These are phyloP conservation scores for Acrossocheilus fasciatus DNA, from an alignment of 2,797 vertebrate genomes.

Conservation along the genomic window DNA sequence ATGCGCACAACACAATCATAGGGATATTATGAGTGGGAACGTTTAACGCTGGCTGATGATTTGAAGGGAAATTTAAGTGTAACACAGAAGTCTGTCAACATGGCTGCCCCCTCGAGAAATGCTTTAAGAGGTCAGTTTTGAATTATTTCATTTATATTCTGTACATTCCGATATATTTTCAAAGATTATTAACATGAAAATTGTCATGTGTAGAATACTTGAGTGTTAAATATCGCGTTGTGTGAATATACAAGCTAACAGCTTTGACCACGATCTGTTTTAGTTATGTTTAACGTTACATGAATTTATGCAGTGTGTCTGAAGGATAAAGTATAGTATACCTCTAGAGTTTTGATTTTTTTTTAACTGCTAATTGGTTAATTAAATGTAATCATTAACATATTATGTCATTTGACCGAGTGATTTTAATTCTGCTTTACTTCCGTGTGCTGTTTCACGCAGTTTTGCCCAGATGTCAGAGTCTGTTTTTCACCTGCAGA, in stretches of 20 bases:
- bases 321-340: neutral
- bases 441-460: neutral
- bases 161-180: neutral
- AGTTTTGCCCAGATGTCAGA: slow-evolving; percentile 74
- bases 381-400: neutral
- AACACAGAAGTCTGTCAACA: slow-evolving; percentile 59
- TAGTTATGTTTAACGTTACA: neutral
- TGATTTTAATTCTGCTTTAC: neutral
- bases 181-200: neutral
- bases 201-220: neutral
- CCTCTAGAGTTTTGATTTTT: neutral
- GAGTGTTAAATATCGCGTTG: neutral
- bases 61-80: slow-evolving; percentile 53
- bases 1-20: neutral
- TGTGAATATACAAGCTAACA: neutral
- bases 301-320: neutral
- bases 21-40: slow-evolving; percentile 34
- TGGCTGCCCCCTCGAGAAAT: slow-evolving; percentile 71
- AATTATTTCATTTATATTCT: neutral
- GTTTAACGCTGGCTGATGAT: slow-evolving; percentile 52
- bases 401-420: neutral
- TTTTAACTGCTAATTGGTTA: neutral
- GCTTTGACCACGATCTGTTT: neutral
- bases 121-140: slow-evolving; percentile 76
- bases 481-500: slow-evolving; percentile 62